Conservation (phyloP, 2,797 vertebrate genomes). For the Serranus cabrilla region DNA sequence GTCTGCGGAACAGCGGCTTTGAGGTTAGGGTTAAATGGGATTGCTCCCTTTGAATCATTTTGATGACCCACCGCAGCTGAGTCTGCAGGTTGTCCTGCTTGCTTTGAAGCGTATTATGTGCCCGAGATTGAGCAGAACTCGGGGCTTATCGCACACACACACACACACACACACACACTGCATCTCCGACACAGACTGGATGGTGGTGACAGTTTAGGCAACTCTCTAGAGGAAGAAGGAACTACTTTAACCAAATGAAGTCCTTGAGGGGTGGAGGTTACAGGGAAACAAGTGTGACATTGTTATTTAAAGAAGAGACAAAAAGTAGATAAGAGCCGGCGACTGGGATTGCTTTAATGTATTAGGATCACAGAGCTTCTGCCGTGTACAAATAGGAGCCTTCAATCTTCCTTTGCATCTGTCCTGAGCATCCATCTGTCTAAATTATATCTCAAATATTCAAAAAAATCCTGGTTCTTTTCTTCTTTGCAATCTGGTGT, state of each 20-base stretch:
- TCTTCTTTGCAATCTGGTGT: no score
- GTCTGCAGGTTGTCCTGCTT: constrained; percentile 83
- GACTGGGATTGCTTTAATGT: constrained; percentile 31
- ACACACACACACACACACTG: constrained; percentile 11
- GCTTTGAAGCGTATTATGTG: constrained; percentile 84
- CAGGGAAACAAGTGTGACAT: constrained; percentile 50
- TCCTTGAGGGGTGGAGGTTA: constrained; percentile 52
- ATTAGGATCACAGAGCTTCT: background rate
- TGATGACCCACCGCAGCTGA: constrained; percentile 84
- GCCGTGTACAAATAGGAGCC: background rate
- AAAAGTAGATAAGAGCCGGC: constrained; percentile 25
- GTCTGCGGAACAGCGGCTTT: constrained; percentile 80
- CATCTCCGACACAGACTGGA: constrained; percentile 56
- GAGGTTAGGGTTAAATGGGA: constrained; percentile 86
- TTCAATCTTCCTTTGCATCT: background rate
- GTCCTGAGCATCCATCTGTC: background rate
- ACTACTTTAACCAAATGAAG: constrained; percentile 70
- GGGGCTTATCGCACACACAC: constrained; percentile 66
- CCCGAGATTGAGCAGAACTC: constrained; percentile 78
- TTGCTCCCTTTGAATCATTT: constrained; percentile 86
- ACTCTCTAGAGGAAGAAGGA: constrained; percentile 52
- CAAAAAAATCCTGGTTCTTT: no score
- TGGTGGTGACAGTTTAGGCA: constrained; percentile 60
- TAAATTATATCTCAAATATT: no score
- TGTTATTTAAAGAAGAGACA: constrained; percentile 58